Conservation (phyloP, 2,888 invertebrate genomes). For the Aporophyla nigra region DNA sequence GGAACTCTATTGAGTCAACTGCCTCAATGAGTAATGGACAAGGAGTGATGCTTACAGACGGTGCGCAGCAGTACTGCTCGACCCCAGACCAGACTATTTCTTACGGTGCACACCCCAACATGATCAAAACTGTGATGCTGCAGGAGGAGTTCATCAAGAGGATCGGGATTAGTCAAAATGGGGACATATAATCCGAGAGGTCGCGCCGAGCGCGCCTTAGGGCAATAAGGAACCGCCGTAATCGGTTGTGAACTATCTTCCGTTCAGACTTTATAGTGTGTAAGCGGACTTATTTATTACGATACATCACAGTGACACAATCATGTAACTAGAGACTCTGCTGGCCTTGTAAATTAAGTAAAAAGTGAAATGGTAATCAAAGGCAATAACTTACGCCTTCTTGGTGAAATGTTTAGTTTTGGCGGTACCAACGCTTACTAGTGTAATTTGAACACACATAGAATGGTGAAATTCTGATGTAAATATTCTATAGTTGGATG, state of each 20-base stretch:
- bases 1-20: slow-evolving; percentile 96
- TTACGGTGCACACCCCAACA: slow-evolving; percentile 85
- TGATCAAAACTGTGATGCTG: slow-evolving; percentile 90
- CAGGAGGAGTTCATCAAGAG: slow-evolving; percentile 90
- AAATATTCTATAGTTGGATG: slow-evolving; percentile 62
- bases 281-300: slow-evolving; percentile 90
- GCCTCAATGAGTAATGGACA: slow-evolving; percentile 87
- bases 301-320: slow-evolving; percentile 87
- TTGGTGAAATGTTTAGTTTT: slow-evolving; percentile 78
- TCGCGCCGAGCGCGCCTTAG: slow-evolving; percentile 89
- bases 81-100: slow-evolving; percentile 84
- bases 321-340: slow-evolving; percentile 71
- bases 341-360: slow-evolving; percentile 80
- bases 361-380: slow-evolving; percentile 73
- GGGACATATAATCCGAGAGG: slow-evolving; percentile 89
- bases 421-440: slow-evolving; percentile 82
- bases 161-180: slow-evolving; percentile 90
- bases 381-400: slow-evolving; percentile 72
- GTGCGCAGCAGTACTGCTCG: slow-evolving; percentile 85
- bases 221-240: slow-evolving; percentile 88
- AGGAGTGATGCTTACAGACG: slow-evolving; percentile 85
- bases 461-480: slow-evolving; percentile 65
- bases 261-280: slow-evolving; percentile 88
- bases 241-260: slow-evolving; percentile 89
- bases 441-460: slow-evolving; percentile 74